Percentiles rank a stretch among this genome's conserved stretches.
Conservation (phyloP, 2,113 vertebrate species). For the Mirounga angustirostris region DNA sequence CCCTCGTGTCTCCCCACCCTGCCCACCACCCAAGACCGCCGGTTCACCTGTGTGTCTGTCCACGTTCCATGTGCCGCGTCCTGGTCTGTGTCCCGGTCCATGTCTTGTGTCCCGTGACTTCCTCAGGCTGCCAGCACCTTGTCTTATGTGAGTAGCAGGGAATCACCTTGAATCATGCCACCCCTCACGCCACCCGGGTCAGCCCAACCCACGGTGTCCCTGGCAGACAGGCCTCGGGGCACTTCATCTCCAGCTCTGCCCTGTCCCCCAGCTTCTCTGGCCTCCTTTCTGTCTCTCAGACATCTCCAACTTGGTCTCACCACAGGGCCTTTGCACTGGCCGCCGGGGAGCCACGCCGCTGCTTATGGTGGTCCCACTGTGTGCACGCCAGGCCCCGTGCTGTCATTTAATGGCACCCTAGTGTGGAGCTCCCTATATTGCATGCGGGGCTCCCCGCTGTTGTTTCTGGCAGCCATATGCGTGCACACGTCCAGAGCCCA, state of each 20-base stretch:
- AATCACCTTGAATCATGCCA: neutral
- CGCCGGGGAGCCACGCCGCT: neutral
- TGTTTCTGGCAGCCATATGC: neutral
- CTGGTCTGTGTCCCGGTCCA: conserved; percentile 48
- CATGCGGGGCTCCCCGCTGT: no score
- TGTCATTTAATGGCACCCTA: neutral
- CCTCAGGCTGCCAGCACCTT: conserved; percentile 80
- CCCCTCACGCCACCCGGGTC: neutral
- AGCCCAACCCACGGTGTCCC: neutral
- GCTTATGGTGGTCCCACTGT: neutral
- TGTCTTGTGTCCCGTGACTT: conserved; percentile 79
- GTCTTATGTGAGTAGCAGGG: conserved; percentile 86
- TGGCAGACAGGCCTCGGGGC: neutral
- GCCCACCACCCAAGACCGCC: fast-evolving
- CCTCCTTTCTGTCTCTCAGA: no score
- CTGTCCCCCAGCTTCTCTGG: no score
- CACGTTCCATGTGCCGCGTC: conserved; percentile 77
- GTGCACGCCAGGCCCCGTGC: fast-evolving
- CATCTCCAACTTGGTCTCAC: no score
- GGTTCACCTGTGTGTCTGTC: conserved; percentile 77
- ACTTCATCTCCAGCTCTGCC: neutral
- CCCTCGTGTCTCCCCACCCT: neutral
- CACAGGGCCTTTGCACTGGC: no score
- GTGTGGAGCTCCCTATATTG: neutral
- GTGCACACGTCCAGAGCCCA: fast-evolving